These are phyloP conservation scores for Zalophus californianus DNA, from an alignment of 2,797 vertebrate species.

Conservation along the genomic window DNA sequence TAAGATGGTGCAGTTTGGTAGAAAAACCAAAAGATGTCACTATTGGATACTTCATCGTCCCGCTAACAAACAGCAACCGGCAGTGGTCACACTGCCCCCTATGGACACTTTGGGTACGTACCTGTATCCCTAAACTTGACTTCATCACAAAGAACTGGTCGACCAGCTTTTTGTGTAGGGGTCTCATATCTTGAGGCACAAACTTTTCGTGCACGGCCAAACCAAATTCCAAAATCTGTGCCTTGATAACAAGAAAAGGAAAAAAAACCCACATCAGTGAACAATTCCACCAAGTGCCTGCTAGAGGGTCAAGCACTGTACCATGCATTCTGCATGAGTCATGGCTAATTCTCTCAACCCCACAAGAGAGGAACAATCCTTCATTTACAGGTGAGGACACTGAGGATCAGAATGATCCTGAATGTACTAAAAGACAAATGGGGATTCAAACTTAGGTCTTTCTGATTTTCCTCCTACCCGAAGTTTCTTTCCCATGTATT, in stretches of 20 bases:
- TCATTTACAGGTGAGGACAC: too few species aligned
- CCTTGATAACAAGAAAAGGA: constrained; percentile 86
- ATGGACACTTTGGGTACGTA: constrained; percentile 62
- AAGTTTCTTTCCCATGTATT: background rate
- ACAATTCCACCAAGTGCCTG: background rate
- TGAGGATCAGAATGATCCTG: background rate
- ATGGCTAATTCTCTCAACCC: background rate
- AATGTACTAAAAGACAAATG: background rate
- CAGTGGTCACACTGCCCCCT: background rate
- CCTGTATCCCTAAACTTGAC: constrained; percentile 98
- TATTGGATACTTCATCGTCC: constrained; percentile 64
- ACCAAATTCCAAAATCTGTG: constrained; percentile 97
- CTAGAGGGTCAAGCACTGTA: accelerated
- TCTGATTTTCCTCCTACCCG: background rate
- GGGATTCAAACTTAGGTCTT: background rate
- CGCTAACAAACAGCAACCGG: background rate
- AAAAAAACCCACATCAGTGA: background rate
- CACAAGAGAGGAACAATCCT: accelerated
- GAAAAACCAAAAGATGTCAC: constrained; percentile 87
- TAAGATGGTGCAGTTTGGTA: constrained; percentile 73
- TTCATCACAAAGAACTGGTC: constrained; percentile 99
- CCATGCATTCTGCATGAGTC: accelerated
- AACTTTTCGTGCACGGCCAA: constrained; percentile 98
- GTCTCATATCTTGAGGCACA: constrained; percentile 99
- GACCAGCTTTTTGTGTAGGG: constrained; percentile 97